A percentile compares a stretch with the other conserved stretches of the same genome.
These are phyloP conservation scores for Drosophila tripunctata DNA, from an alignment of 2,888 invertebrate species.

Conservation along the genomic window DNA sequence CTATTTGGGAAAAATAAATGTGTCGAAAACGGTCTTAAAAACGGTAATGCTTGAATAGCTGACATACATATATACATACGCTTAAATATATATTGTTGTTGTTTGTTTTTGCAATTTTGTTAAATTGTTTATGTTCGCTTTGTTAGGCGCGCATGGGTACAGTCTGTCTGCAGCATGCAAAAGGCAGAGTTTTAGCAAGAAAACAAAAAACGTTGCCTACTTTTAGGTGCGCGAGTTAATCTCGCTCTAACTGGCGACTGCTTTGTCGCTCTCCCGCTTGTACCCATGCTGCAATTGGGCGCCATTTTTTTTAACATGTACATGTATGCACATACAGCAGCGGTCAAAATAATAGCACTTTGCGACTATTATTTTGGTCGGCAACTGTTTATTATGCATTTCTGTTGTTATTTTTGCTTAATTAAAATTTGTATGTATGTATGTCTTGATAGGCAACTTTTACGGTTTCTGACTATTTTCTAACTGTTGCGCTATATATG, in stretches of 20 bases:
- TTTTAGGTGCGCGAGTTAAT: slow-evolving; percentile 34
- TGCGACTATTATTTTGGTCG: too few relatives aligned
- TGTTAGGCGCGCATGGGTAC: slow-evolving; percentile 18
- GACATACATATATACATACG: slow-evolving; percentile 34
- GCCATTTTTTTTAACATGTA: neutral
- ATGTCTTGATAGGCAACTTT: slow-evolving; percentile 32
- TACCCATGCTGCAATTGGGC: slow-evolving; percentile 10
- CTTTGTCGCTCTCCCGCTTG: slow-evolving; percentile 29
- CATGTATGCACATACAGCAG: slow-evolving; percentile 2
- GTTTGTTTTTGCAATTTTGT: neutral
- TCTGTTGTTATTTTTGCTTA: slow-evolving; percentile 24
- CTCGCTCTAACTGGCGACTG: neutral
- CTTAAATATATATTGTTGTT: slow-evolving; percentile 22
- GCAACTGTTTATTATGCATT: too few relatives aligned
- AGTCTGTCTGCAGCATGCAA: slow-evolving; percentile 13
- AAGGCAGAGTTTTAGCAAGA: slow-evolving; percentile 1
- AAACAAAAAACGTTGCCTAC: slow-evolving; percentile 32
- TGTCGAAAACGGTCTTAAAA: slow-evolving; percentile 45
- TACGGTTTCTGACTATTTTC: slow-evolving; percentile 13
- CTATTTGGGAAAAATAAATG: slow-evolving; percentile 39
- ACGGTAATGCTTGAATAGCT: slow-evolving; percentile 23
- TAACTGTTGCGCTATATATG: slow-evolving; percentile 9
- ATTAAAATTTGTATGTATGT: slow-evolving; percentile 41
- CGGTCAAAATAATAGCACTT: too few relatives aligned
- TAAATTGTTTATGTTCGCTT: slow-evolving; percentile 3